Base-by-base conservation (phyloP, 1,140 invertebrate genomes). In the Anadara kagoshimensis region DNA sequence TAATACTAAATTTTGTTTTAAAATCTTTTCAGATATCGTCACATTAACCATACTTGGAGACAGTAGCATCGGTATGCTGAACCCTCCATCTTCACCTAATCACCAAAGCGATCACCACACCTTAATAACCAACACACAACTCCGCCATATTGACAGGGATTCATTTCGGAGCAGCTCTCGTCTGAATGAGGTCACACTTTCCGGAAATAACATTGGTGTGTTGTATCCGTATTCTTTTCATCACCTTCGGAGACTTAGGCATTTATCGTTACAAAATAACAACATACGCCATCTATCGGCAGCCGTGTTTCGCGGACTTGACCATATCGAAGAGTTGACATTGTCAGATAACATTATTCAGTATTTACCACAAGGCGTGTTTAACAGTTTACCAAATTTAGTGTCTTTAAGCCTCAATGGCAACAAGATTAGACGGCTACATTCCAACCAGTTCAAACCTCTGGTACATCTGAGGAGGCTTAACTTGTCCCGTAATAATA, bases 211-310 rank as follows among this genome's bases (percentile, higher is more conserved):
- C 43, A 44, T 71, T 18, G 61, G 61, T 14, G 53, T 71, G 0
- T 26, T 71, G 29, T 71, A 63, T 41, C 69, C 69, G n/a, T 63
- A 71, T 43, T 51, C 63, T 18, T 71, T 71, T 24, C 63, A 51
- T 49, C 53, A 62, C 49, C 49, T 71, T 11, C 45, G 59, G 44
- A 57, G 53, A 26, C 69, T 71, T n/a, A 36, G 47, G n/a, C 41
- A 56, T 20, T 51, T 71, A 49, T 47, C 57, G 24, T 44, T 71
- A 24, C 69, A 59, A 45, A 71, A 71, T 41, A 71, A 71, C 69
- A 71, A 71, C 43, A 64, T 71, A 18, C 69, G 69, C 1, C 69
- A 71, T 56, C 51, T 71, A 41, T 71, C 69, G 22, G 69, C 69
- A 10, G 69, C 69, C 18, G 69, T 51, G 11, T 71, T 71, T 45